A percentile compares a stretch with the other conserved stretches of the same genome.
Conservation (phyloP, 2,888 invertebrate genomes). For the Drosophila nigricruria region DNA sequence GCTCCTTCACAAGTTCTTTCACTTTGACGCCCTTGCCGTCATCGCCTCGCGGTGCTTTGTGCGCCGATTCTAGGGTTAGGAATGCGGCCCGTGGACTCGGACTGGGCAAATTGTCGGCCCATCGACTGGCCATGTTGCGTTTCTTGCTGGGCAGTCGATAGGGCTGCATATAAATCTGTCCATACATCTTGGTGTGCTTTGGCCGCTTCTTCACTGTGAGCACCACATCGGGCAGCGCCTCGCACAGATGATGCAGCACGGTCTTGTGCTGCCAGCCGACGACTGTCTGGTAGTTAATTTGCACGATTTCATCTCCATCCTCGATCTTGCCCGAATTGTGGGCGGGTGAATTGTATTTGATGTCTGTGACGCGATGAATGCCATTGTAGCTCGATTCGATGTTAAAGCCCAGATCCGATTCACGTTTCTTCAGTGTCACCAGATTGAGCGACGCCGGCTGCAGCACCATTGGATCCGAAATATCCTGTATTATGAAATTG, state of each 20-base stretch:
- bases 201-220: constrained; percentile 94
- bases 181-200: constrained; percentile 92
- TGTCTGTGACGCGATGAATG: constrained; percentile 92
- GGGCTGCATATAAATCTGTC: constrained; percentile 89
- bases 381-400: constrained; percentile 94
- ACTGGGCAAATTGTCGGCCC: constrained; percentile 90
- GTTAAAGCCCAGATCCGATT: constrained; percentile 95
- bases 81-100: constrained; percentile 88
- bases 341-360: constrained; percentile 96
- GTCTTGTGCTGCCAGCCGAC: constrained; percentile 94
- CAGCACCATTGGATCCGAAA: constrained; percentile 94
- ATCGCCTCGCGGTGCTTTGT: constrained; percentile 29
- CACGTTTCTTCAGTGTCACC: constrained; percentile 94
- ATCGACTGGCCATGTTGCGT: constrained; percentile 87
- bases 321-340: constrained; percentile 96
- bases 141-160: constrained; percentile 91
- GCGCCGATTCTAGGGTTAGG: constrained; percentile 85
- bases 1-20: constrained; percentile 15
- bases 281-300: constrained; percentile 91
- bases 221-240: constrained; percentile 92
- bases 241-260: constrained; percentile 90
- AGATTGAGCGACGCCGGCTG: constrained; percentile 96
- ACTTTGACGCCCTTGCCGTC: constrained; percentile 14
- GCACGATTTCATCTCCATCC: constrained; percentile 98
- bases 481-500: constrained; percentile 94